Evolutionary conservation across 2,797 vertebrate genomes (phyloP), one percentile per base, ranked within the genome.

Genomic region (Pelochelys cantorii): DNA sequence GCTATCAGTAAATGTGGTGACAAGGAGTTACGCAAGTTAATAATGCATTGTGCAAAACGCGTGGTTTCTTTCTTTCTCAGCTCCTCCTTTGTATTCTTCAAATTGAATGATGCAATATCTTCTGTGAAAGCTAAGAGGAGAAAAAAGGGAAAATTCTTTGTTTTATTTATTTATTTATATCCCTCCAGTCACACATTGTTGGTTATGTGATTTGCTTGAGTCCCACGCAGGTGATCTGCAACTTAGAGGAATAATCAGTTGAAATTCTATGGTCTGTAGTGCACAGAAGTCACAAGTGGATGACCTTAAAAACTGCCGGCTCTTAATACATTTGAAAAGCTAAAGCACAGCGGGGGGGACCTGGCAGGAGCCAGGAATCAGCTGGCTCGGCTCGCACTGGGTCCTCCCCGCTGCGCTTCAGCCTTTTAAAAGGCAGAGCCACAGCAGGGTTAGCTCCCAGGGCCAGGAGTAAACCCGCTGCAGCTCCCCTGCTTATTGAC

Each of bases 241-340:
- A 15, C 27, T 6, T 27, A 15, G 10, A 52, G 12, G 10, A 27
- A 27, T 27, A 42, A 75, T 42, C 15, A 2, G 74, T 27, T 48
- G 42, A 75, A 75, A 27, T 48, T 14, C 12, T 27, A 6, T 27
- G 25, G 42, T 25, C 25, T 42, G 42, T 75, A 37, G 25, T 48
- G 42, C 12, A 48, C 37, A 25, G 74, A 23, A 27, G 7, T 2
- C 31, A 42, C n/a, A 10, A 5, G 7, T 15, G 1, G 6, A 11
- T 0, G 0, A 42, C 1, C 7, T 6, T 15, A 60, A 4, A 83
- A 60, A 34, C 1, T 25, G 60, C 3, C 11, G 6, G 2, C 2
- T 29, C 42, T 48, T 48, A 48, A 48, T 48, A 9, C 42, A 48
- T 48, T 48, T 48, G 42, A 48, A 48, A 48, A 48, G 42, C 42